Base-by-base conservation (phyloP, 2,797 vertebrate genomes). In the Lutra lutra region DNA sequence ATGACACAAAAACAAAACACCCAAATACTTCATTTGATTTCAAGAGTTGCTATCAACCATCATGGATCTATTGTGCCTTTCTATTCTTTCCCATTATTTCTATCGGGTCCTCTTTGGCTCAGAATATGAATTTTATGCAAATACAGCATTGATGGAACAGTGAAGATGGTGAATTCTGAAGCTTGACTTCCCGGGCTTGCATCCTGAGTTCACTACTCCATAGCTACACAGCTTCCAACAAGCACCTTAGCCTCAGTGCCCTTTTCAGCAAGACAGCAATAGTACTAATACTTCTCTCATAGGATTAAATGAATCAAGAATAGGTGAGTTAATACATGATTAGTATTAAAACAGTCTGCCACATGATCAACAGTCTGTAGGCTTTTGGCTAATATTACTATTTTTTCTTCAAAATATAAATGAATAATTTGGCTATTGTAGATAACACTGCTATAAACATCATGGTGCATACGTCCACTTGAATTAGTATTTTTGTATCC, bases 321-420 rank as follows among this genome's bases (percentile, higher is more conserved):
- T 46, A 89, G 23, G 32, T 96, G 82, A 94, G 20, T 78, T 73
- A 96, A 95, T 77, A 46, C 15, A 82, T 18, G 9, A 68, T 62
- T 9, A 60, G 66, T 86, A 94, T 79, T 87, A 82, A 82, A 78
- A 78, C 46, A 78, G 5, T 10, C 54, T 88, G 54, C 20, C 15
- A 62, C 5, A 14, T 25, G n/a, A 93, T 48, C 20, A 46, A 68
- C n/a, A 78, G 40, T 58, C 35, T 29, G 7, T n/a, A 66, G 18
- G 40, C 56, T 94, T 85, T 93, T 46, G 89, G 43, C 56, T 94
- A 96, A 94, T 93, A 84, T 89, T 87, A 60, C 75, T 77, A 66
- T 77, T 96, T 35, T 70, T n/a, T 83, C 86, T 94, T 95, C 75
- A 94, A 95, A 96, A 92, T 64, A 95, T 46, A 94, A 94, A 83